Evolutionary conservation across 92 coral and sea anemone species (phyloP).

Genomic region (Heliopora coerulea): DNA sequence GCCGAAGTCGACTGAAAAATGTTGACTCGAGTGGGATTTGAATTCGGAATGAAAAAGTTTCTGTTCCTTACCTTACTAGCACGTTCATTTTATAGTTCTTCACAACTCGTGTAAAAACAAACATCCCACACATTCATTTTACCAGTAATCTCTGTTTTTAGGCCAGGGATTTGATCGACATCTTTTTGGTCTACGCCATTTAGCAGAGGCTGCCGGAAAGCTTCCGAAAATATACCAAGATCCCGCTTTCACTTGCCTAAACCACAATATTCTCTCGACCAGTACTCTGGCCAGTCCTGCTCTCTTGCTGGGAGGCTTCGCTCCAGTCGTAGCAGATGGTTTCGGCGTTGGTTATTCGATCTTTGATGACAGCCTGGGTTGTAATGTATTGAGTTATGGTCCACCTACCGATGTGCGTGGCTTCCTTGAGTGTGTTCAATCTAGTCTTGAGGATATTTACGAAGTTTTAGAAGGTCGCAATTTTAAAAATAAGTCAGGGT

Average conservation of each 20-base stretch:
- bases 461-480: slow-evolving; percentile 86
- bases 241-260: slow-evolving; percentile 70
- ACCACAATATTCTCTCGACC: slow-evolving; percentile 83
- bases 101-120: too few species aligned
- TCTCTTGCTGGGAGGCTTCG: slow-evolving; percentile 89
- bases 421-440: slow-evolving; percentile 70
- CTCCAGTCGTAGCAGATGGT: slow-evolving; percentile 91
- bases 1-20: too few species aligned
- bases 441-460: slow-evolving; percentile 78
- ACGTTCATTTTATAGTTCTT: too few species aligned
- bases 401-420: slow-evolving; percentile 71
- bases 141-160: slow-evolving; percentile 17
- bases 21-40: too few species aligned
- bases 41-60: too few species aligned
- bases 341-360: slow-evolving; percentile 90
- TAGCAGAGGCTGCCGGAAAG: slow-evolving; percentile 68
- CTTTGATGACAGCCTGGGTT: slow-evolving; percentile 70
- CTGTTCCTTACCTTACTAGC: too few species aligned
- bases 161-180: slow-evolving; percentile 99
- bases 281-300: slow-evolving; percentile 93
- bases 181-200: slow-evolving; percentile 74
- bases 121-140: too few species aligned
- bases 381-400: slow-evolving; percentile 79
- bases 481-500: slow-evolving; percentile 58
- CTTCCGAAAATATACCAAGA: slow-evolving; percentile 84